Evolutionary conservation across 2,797 vertebrate genomes (phyloP), one percentile per base, ranked within the genome.

Genomic region (Sebastes taczanowskii): DNA sequence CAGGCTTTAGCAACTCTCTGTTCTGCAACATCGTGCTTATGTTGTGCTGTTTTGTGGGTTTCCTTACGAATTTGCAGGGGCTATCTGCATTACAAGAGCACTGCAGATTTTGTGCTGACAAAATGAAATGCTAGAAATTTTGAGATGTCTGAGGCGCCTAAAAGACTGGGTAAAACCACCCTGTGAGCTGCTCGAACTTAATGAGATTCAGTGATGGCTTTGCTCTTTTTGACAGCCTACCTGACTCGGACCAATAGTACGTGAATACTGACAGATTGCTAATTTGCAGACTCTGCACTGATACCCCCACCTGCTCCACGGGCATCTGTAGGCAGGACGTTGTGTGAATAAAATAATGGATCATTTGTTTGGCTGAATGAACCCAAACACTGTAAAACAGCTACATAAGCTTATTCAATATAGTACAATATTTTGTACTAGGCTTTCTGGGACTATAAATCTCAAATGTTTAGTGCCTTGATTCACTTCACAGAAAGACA

Each of bases 51-150:
- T 83, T 74, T 72, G 32, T 56, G 18, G 35, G 20, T 69, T 77
- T 78, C 59, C 81, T 70, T 53, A 77, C 6, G 62, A 66, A 80
- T 76, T 49, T 69, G 14, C 63, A 79, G 67, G 59, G 56, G 62
- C 55, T 71, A 80, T 88, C 81, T 52, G 23, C 32, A 80, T 86
- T 77, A 85, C 83, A 78, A 60, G 70, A 81, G 71, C 80, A 18
- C 62, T 86, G 87, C 88, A 86, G 63, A 77, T 78, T 86, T 85
- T 84, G 38, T 78, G 86, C 89, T 84, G 83, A 87, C 81, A 32
- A 69, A 87, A 66, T 74, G 65, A 90, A 88, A 87, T 53, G 61
- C 56, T 79, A 74, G 86, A 86, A 74, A 85, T 68, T 78, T 62
- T 76, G 42, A 88, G 58, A 76, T 34, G 77, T 82, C 62, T 78